A percentile compares a stretch with the other conserved stretches of the same genome.
Evolutionary conservation across 2,113 vertebrate species (phyloP).

Genomic region (Tachysurus fulvidraco): DNA sequence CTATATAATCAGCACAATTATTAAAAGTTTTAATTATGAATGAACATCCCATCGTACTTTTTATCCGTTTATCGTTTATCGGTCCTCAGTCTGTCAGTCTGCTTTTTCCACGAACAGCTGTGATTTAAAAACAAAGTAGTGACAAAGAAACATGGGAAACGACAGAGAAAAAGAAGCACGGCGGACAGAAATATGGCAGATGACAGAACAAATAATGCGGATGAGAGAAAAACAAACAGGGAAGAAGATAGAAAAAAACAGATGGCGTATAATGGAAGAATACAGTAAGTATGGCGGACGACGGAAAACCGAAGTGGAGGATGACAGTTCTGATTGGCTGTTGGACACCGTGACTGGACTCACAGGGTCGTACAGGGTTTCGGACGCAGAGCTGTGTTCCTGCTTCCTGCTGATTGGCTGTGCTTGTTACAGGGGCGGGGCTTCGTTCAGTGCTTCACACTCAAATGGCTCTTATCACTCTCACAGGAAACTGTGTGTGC

Average conservation of each 20-base stretch:
- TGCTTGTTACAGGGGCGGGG: neutral
- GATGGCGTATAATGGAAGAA: too few species aligned
- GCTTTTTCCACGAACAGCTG: neutral
- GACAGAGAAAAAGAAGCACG: too few species aligned
- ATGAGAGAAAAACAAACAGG: neutral
- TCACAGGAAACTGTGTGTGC: neutral
- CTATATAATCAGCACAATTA: neutral
- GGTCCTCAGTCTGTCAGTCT: neutral
- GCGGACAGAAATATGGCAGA: too few species aligned
- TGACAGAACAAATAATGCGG: neutral
- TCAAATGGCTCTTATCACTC: neutral
- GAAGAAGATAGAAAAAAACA: too few species aligned
- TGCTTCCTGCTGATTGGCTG: constrained; percentile 16
- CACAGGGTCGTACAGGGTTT: neutral
- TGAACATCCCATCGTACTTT: neutral
- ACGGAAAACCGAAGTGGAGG: neutral
- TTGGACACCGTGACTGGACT: neutral
- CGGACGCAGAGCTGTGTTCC: neutral
- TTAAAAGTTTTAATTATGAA: neutral
- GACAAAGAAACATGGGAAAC: neutral
- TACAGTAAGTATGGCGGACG: too few species aligned
- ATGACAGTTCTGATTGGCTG: neutral
- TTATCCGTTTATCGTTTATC: too few species aligned
- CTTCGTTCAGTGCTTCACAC: neutral
- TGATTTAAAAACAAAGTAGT: neutral